Percentiles rank a stretch among this genome's conserved stretches.
Evolutionary conservation across 1,140 invertebrate species (phyloP).

Genomic region (Dendroctonus ponderosae): DNA sequence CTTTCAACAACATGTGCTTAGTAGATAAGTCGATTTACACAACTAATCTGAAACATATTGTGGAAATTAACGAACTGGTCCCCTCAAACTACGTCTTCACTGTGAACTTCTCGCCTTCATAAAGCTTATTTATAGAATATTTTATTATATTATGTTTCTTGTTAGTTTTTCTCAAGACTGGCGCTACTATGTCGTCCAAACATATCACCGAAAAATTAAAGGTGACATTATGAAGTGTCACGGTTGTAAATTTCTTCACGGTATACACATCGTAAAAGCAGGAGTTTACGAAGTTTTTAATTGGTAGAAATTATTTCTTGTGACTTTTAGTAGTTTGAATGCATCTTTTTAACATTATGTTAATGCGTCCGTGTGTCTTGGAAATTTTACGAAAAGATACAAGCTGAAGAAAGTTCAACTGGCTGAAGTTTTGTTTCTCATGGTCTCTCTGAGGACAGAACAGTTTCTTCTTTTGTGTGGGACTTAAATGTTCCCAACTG

Average conservation of each 20-base stretch:
- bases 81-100: no score
- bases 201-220: no score
- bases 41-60: no score
- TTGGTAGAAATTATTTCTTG: slow-evolving; percentile 6
- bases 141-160: no score
- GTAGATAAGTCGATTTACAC: no score
- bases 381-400: not conserved
- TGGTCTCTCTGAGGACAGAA: not conserved
- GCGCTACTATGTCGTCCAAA: no score
- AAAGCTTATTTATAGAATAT: no score
- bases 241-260: not conserved
- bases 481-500: no score
- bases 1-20: no score
- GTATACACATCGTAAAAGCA: slow-evolving; percentile 5
- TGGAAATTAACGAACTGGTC: no score
- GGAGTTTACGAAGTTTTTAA: slow-evolving; percentile 4
- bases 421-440: not conserved
- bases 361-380: not conserved
- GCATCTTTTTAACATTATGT: not conserved
- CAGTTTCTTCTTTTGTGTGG: not conserved
- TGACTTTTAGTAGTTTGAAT: not conserved
- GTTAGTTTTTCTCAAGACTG: no score
- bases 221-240: slow-evolving; percentile 10
- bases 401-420: not conserved
- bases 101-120: no score